A percentile compares a stretch with the other conserved stretches of the same genome.
These are phyloP conservation scores for Erpornis zantholeuca DNA, from an alignment of 2,113 vertebrate genomes.

Conservation along the genomic window DNA sequence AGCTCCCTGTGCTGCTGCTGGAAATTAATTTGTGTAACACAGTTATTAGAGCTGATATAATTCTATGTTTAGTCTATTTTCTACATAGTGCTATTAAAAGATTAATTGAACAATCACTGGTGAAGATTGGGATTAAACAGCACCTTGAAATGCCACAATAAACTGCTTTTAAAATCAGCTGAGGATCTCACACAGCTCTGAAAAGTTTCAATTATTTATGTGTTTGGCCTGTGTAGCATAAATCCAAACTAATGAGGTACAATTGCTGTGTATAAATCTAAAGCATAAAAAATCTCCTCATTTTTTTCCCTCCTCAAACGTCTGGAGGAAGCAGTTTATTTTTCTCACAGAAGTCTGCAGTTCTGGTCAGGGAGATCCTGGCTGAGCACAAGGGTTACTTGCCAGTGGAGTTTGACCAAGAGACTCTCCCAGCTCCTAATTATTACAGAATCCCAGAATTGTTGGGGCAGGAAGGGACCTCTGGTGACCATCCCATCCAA, in stretches of 20 bases:
- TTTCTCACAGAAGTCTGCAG: background rate
- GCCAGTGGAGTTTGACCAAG: background rate
- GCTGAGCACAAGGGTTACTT: background rate
- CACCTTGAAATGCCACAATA: constrained; percentile 50
- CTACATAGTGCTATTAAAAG: constrained; percentile 26
- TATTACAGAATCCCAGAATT: background rate
- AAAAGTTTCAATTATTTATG: constrained; percentile 68
- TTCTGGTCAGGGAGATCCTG: background rate
- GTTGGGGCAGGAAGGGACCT: background rate
- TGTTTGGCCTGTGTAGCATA: constrained; percentile 35
- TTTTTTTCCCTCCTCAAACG: background rate
- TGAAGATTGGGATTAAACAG: constrained; percentile 57
- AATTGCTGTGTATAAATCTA: constrained; percentile 49
- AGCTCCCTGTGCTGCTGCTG: constrained; percentile 12
- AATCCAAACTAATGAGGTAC: constrained; percentile 69
- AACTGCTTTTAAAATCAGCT: constrained; percentile 53
- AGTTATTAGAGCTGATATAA: constrained; percentile 22
- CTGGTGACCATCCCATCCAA: background rate
- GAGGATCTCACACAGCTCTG: constrained; percentile 49
- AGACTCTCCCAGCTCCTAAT: background rate
- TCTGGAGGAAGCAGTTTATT: background rate
- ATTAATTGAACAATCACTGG: constrained; percentile 49
- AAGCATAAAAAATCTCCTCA: background rate
- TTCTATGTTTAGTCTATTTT: constrained; percentile 23
- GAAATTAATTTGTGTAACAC: constrained; percentile 13